A percentile compares a stretch with the other conserved stretches of the same genome.
These are phyloP conservation scores for Eristalis intricaria DNA, from an alignment of 2,888 invertebrate genomes.

Conservation along the genomic window DNA sequence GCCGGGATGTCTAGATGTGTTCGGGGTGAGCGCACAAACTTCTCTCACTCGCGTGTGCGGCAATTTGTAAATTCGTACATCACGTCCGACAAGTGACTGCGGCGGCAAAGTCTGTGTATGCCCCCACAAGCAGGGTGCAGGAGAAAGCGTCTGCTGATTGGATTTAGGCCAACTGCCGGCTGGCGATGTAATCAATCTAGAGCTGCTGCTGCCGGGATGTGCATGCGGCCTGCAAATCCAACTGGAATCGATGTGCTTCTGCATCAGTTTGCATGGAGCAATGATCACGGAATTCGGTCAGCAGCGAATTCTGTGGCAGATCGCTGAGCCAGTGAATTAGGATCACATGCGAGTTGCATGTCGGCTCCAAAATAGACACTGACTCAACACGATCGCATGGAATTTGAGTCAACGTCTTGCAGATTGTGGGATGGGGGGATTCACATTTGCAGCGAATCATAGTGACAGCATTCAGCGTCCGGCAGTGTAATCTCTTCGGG, in stretches of 20 bases:
- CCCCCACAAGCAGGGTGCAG: neutral
- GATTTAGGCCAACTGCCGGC: constrained; percentile 17
- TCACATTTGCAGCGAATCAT: too few relatives aligned
- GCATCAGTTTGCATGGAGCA: neutral
- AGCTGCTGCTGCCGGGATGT: neutral
- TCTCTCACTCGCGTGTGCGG: constrained; percentile 1
- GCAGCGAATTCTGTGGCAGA: neutral
- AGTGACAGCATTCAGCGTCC: too few relatives aligned
- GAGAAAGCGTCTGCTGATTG: constrained; percentile 8
- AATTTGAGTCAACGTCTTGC: neutral
- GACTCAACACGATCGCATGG: neutral
- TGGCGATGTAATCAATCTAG: constrained; percentile 17
- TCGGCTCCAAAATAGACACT: neutral
- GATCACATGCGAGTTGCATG: neutral
- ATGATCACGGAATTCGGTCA: neutral
- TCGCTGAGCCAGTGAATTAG: neutral
- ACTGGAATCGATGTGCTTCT: neutral
- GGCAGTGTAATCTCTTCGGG: neutral
- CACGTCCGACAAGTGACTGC: neutral
- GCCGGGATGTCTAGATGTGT: neutral
- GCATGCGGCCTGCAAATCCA: neutral
- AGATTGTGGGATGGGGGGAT: neutral
- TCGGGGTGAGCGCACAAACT: neutral
- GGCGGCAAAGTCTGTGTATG: neutral
- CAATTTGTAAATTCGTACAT: constrained; percentile 22